phyloP scores from a whole-genome alignment of 2,797 vertebrate species.

The Chelon labrosus region DNA sequence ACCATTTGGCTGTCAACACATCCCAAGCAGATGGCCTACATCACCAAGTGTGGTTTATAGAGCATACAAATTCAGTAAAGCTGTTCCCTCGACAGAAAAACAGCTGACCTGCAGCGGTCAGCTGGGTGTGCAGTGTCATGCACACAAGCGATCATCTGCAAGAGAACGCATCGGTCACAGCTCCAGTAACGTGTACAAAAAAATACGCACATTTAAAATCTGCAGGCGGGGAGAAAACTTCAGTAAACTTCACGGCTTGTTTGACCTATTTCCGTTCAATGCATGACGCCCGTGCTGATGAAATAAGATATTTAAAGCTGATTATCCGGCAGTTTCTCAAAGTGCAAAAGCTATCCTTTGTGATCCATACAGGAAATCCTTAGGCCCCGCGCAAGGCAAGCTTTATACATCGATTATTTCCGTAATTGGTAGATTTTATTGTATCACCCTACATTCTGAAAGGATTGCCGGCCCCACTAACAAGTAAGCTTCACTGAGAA shows the following conservation, averaged over 20 bases:
- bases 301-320: background rate
- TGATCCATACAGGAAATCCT: background rate
- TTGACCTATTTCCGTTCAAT: conserved; percentile 29
- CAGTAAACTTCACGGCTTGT: conserved; percentile 5
- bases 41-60: conserved; percentile 51
- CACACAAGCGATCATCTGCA: conserved; percentile 16
- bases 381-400: too few relatives aligned
- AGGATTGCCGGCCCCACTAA: conserved; percentile 17
- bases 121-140: conserved; percentile 17
- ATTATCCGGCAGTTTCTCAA: background rate
- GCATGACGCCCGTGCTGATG: background rate
- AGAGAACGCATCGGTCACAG: conserved; percentile 30
- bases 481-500: conserved; percentile 37
- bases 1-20: conserved; percentile 25
- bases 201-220: conserved; percentile 28
- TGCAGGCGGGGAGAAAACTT: conserved; percentile 4
- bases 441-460: conserved; percentile 3
- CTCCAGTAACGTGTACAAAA: conserved; percentile 21
- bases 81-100: conserved; percentile 40
- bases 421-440: too few relatives aligned
- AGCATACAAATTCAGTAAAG: conserved; percentile 56
- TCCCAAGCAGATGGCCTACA: conserved; percentile 41
- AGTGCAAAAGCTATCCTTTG: background rate
- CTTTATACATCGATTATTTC: too few relatives aligned
- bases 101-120: conserved; percentile 57